Conservation (phyloP, 53 echinoderm and acorn worm genomes). For the Stichopus horrens region DNA sequence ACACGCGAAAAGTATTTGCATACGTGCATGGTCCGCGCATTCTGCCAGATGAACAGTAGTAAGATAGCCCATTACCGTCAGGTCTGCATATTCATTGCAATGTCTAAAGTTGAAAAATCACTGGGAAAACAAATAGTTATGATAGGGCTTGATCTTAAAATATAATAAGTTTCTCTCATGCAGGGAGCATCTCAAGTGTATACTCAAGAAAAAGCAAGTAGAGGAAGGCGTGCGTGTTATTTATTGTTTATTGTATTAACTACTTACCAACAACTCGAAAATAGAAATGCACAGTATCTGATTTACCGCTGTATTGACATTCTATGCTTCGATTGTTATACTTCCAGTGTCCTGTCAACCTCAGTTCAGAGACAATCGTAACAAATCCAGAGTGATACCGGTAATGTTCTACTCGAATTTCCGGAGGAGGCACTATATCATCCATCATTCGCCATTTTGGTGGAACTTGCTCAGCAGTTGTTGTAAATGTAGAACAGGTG, state of each 20-base stretch:
- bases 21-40: too few relatives aligned
- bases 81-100: too few relatives aligned
- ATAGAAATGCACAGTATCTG: not conserved
- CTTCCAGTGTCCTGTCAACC: not conserved
- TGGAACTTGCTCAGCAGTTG: not conserved
- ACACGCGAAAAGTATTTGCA: too few relatives aligned
- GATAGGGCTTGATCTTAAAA: too few relatives aligned
- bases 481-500: not conserved
- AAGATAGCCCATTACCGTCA: too few relatives aligned
- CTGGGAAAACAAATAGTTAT: too few relatives aligned
- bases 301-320: not conserved
- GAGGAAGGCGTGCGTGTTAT: too few relatives aligned
- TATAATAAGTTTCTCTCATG: too few relatives aligned
- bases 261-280: slow-evolving; percentile 6
- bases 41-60: too few relatives aligned
- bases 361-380: not conserved
- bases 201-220: too few relatives aligned
- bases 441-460: not conserved
- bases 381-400: not conserved
- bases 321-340: not conserved
- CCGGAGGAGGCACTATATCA: not conserved
- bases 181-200: too few relatives aligned
- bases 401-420: not conserved
- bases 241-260: not conserved
- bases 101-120: too few relatives aligned